phyloP scores from a whole-genome alignment of 2,888 invertebrate species.

The Caenorhabditis sp. region DNA sequence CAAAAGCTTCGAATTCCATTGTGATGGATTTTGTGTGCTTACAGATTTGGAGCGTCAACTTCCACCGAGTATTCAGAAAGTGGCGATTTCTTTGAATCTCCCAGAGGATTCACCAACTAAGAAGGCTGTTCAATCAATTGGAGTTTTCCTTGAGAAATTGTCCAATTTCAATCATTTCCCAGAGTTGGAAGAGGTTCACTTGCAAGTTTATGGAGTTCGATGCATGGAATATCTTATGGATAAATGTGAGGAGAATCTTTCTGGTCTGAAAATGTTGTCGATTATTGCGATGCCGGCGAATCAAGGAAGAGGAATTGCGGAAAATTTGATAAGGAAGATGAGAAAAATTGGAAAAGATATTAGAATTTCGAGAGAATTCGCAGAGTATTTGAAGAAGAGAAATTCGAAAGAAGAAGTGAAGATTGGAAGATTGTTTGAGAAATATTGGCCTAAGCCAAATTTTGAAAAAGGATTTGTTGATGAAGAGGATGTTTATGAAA shows the following conservation, averaged over 20 bases:
- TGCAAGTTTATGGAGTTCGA: constrained; percentile 39
- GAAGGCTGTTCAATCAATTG: constrained; percentile 10
- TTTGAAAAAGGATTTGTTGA: background rate
- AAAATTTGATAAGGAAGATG: constrained; percentile 8
- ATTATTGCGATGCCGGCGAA: background rate
- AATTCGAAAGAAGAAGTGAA: background rate
- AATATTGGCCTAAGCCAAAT: background rate
- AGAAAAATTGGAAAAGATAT: constrained; percentile 10
- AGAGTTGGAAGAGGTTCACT: constrained; percentile 36
- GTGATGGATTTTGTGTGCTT: constrained; percentile 36
- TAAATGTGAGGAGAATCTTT: background rate
- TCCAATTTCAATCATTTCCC: constrained; percentile 41
- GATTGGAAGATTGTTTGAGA: background rate
- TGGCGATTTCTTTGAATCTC: constrained; percentile 36
- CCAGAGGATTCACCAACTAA: constrained; percentile 8
- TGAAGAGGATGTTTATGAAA: constrained; percentile 3
- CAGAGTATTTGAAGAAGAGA: constrained; percentile 10
- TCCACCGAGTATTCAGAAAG: constrained; percentile 22
- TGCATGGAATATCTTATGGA: constrained; percentile 26
- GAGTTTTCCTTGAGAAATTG: constrained; percentile 30
- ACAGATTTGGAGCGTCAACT: constrained; percentile 40
- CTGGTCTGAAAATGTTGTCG: background rate
- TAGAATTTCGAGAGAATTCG: constrained; percentile 4
- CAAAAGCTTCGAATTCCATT: constrained; percentile 33
- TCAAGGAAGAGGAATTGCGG: background rate